A percentile compares a stretch with the other conserved stretches of the same genome.
Evolutionary conservation across 1,140 invertebrate species (phyloP).

Genomic region (Aphaenogaster ashmeadi): DNA sequence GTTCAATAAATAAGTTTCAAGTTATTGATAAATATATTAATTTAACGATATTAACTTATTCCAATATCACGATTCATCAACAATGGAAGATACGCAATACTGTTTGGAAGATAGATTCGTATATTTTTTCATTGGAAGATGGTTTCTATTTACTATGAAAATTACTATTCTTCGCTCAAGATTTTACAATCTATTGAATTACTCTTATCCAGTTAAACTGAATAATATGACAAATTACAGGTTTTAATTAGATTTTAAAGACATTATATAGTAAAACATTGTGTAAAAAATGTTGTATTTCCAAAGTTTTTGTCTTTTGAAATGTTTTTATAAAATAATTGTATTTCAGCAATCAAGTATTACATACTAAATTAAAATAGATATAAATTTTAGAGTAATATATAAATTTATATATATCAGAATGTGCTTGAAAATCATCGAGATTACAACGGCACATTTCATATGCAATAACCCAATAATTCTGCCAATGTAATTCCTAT

Average conservation of each 20-base stretch:
- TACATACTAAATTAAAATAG: not conserved
- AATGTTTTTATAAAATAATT: not conserved
- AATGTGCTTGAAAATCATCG: not conserved
- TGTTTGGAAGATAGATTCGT: not conserved
- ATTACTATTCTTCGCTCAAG: not conserved
- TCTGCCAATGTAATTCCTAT: not conserved
- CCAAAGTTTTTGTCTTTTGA: not conserved
- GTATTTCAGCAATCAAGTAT: not conserved
- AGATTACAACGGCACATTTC: not conserved
- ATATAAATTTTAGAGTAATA: not conserved
- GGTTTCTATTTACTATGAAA: not conserved
- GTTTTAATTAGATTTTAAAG: slow-evolving; percentile 3
- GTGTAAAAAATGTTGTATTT: not conserved
- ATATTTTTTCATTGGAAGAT: not conserved
- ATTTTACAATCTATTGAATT: not conserved
- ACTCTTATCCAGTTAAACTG: not conserved
- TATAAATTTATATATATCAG: not conserved
- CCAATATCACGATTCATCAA: not conserved
- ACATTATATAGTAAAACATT: not conserved
- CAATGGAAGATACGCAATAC: not conserved
- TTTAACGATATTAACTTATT: not conserved
- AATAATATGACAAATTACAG: slow-evolving; percentile 11
- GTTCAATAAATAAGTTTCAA: no score
- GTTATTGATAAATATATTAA: not conserved
- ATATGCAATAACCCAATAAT: slow-evolving; percentile 1